A percentile compares a stretch with the other conserved stretches of the same genome.
Evolutionary conservation across 37 sponge, comb jelly and placozoan genomes (phyloP).

Genomic region (Ianthella basta): DNA sequence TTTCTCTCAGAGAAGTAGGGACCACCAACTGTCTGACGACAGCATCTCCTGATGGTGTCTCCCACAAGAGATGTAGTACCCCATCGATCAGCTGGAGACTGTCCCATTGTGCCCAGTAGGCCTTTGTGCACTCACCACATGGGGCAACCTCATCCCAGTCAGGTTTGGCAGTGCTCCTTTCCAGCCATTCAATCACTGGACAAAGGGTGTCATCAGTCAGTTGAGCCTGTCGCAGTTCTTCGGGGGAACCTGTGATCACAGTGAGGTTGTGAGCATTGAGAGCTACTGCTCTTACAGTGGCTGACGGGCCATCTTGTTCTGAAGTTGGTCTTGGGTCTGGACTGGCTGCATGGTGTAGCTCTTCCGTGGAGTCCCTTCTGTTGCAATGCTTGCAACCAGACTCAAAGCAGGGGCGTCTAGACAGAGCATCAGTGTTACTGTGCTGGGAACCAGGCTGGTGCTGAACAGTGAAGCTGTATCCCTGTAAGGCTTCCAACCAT

Average conservation of each 20-base stretch:
- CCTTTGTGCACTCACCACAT: slow-evolving; percentile 7
- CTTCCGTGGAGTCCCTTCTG: background rate
- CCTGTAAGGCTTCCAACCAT: slow-evolving; percentile 19
- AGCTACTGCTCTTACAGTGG: background rate
- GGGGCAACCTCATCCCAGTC: background rate
- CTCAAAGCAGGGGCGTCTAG: background rate
- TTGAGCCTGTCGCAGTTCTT: slow-evolving; percentile 22
- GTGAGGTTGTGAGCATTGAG: background rate
- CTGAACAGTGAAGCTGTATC: slow-evolving; percentile 21
- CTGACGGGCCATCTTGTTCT: background rate
- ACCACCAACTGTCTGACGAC: slow-evolving; percentile 10
- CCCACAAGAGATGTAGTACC: slow-evolving; percentile 22
- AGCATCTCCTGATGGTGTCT: background rate
- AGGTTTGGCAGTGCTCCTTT: background rate
- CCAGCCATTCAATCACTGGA: slow-evolving; percentile 7
- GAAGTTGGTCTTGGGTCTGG: too few species aligned
- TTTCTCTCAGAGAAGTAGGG: background rate
- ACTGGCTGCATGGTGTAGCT: background rate
- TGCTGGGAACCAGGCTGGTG: slow-evolving; percentile 6
- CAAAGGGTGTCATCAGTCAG: background rate
- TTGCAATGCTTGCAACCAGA: background rate
- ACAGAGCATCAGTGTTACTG: slow-evolving; percentile 24
- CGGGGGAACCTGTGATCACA: background rate
- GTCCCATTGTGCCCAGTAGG: too few species aligned
- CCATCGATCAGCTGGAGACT: slow-evolving; percentile 16